Percentiles rank a stretch among this genome's conserved stretches.
phyloP scores from a whole-genome alignment of 1,140 invertebrate genomes.

The Tachypleus tridentatus region DNA sequence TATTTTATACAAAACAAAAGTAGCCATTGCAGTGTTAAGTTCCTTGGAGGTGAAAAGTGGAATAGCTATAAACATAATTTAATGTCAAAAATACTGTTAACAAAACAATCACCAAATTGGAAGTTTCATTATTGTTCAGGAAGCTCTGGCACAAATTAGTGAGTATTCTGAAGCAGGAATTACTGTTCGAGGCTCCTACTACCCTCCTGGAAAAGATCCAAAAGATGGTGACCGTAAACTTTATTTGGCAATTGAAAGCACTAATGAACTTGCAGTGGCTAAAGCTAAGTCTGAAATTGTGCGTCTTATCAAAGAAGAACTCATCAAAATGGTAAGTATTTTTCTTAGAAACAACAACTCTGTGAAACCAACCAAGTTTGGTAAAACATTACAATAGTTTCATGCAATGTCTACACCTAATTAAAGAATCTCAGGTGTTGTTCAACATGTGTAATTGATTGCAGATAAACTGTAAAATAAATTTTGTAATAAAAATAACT shows the following conservation, averaged over 20 bases:
- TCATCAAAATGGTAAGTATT: conserved; percentile 80
- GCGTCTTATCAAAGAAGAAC: conserved; percentile 92
- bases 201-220: conserved; percentile 65
- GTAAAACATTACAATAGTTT: background rate
- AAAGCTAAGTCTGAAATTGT: conserved; percentile 99
- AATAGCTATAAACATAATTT: background rate
- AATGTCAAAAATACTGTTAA: background rate
- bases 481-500: background rate
- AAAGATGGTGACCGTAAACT: conserved; percentile 89
- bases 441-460: background rate
- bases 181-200: conserved; percentile 95
- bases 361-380: background rate
- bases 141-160: conserved; percentile 93
- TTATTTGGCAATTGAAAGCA: conserved; percentile 97
- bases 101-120: no score
- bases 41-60: background rate
- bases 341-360: conserved; percentile 30
- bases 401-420: no score
- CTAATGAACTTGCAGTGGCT: conserved; percentile 88
- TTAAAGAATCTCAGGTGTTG: background rate
- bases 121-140: conserved; percentile 39
- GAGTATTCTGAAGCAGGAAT: conserved; percentile 99
- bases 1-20: no score
- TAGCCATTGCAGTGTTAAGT: no score
- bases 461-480: background rate